A percentile compares a stretch with the other conserved stretches of the same genome.
These are phyloP conservation scores for Zaprionus lineosus DNA, from an alignment of 2,888 invertebrate genomes.

Conservation along the genomic window DNA sequence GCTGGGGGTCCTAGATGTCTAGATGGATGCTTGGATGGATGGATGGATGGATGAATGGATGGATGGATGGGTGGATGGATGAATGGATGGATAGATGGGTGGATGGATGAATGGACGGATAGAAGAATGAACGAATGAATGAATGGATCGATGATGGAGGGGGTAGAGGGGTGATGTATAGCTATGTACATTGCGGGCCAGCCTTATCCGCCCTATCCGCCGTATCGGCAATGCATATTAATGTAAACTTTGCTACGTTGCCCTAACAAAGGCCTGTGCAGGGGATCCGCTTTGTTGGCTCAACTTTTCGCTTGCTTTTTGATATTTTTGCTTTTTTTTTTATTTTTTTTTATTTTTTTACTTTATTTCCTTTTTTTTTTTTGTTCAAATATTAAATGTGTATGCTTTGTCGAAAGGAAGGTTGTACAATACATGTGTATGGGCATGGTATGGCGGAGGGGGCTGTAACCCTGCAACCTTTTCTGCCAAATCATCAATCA, in stretches of 20 bases:
- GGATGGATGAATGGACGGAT: too few species aligned
- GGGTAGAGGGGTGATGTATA: neutral
- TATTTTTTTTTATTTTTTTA: constrained; percentile 5
- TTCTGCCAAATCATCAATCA: constrained; percentile 74
- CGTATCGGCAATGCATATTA: constrained; percentile 73
- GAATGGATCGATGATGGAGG: neutral
- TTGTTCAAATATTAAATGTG: constrained; percentile 56
- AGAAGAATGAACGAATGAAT: constrained; percentile 17
- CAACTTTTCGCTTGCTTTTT: constrained; percentile 33
- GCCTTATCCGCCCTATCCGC: constrained; percentile 19
- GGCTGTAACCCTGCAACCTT: too few species aligned
- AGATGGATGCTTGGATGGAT: too few species aligned
- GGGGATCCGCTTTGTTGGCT: constrained; percentile 25
- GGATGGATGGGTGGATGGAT: constrained; percentile 1
- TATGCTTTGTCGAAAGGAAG: constrained; percentile 1
- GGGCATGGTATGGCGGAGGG: neutral
- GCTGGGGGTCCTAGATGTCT: constrained; percentile 24
- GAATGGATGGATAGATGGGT: neutral
- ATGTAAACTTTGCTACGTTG: constrained; percentile 49
- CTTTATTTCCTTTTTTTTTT: constrained; percentile 11
- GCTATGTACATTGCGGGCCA: constrained; percentile 5
- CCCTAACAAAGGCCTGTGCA: constrained; percentile 27
- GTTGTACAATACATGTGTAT: too few species aligned
- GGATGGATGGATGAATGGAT: constrained; percentile 18
- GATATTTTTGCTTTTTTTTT: constrained; percentile 15